Conservation (phyloP, 2,888 invertebrate genomes). For the Spilosoma lubricipeda region DNA sequence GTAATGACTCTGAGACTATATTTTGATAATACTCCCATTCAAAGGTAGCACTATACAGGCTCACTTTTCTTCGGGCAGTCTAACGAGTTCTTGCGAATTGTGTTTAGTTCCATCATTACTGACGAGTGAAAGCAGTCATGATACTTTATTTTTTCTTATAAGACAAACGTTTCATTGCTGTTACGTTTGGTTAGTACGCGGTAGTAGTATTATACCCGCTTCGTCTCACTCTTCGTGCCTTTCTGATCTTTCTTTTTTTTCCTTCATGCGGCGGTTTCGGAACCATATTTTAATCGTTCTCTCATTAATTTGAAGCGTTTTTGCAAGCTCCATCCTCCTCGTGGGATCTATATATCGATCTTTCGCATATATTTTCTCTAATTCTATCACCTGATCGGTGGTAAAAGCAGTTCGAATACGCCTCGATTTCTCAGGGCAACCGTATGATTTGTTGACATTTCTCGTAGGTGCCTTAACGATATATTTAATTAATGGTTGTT, state of each 20-base stretch:
- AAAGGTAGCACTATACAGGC: constrained; percentile 69
- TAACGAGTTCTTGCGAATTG: constrained; percentile 90
- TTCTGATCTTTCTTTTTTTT: constrained; percentile 85
- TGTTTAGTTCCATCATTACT: constrained; percentile 90
- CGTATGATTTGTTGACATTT: constrained; percentile 42
- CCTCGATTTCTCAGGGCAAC: constrained; percentile 79
- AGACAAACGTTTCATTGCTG: no score
- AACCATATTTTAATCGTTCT: constrained; percentile 93
- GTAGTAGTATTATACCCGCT: constrained; percentile 51
- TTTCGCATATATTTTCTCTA: constrained; percentile 91
- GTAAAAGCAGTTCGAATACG: constrained; percentile 91
- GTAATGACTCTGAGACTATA: constrained; percentile 94
- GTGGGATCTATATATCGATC: constrained; percentile 90
- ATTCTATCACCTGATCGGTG: constrained; percentile 89
- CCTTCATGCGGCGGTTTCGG: constrained; percentile 92
- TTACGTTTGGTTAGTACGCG: no score
- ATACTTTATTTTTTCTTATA: constrained; percentile 68
- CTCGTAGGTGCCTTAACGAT: constrained; percentile 24
- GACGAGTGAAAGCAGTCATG: constrained; percentile 92
- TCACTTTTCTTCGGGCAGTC: constrained; percentile 90
- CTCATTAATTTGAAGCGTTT: constrained; percentile 60
- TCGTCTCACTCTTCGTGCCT: constrained; percentile 63
- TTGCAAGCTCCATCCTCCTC: constrained; percentile 88
- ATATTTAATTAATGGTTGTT: background rate
- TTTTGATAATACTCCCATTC: constrained; percentile 87